Conservation (phyloP, 2,113 vertebrate genomes). For the Equus quagga region DNA sequence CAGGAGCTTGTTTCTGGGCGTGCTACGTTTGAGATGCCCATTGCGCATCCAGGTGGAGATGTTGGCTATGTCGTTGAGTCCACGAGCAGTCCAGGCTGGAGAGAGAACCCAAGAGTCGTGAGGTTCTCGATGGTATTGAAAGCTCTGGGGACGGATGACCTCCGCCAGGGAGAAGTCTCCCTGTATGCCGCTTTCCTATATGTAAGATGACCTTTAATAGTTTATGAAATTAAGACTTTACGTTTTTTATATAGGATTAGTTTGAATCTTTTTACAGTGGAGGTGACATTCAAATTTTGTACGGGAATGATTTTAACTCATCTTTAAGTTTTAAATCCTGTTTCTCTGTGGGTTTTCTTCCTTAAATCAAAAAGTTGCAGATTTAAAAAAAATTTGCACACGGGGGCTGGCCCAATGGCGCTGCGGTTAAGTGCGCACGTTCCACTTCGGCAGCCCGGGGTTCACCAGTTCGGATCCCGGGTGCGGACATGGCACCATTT, state of each 20-base stretch:
- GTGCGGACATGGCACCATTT: too few species aligned
- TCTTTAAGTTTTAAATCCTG: slow-evolving; percentile 21
- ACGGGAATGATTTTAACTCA: neutral
- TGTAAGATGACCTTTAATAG: neutral
- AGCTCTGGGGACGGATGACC: neutral
- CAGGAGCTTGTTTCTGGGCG: neutral
- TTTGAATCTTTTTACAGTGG: neutral
- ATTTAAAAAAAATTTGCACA: neutral
- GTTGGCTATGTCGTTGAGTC: rapidly evolving
- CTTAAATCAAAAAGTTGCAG: neutral
- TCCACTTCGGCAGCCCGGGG: too few species aligned
- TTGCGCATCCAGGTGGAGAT: too few species aligned
- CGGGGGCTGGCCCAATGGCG: too few species aligned
- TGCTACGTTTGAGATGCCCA: rapidly evolving
- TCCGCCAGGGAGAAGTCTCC: neutral
- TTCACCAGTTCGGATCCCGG: too few species aligned
- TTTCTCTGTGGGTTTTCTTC: neutral
- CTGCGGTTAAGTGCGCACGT: too few species aligned
- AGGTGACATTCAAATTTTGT: neutral
- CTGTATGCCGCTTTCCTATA: neutral
- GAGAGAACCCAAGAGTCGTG: neutral
- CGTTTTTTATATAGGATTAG: neutral
- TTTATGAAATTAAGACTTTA: neutral
- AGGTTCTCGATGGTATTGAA: neutral
- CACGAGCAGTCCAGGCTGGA: neutral